Conservation (phyloP, 2,113 vertebrate genomes). For the Gasterosteus nipponicus region DNA sequence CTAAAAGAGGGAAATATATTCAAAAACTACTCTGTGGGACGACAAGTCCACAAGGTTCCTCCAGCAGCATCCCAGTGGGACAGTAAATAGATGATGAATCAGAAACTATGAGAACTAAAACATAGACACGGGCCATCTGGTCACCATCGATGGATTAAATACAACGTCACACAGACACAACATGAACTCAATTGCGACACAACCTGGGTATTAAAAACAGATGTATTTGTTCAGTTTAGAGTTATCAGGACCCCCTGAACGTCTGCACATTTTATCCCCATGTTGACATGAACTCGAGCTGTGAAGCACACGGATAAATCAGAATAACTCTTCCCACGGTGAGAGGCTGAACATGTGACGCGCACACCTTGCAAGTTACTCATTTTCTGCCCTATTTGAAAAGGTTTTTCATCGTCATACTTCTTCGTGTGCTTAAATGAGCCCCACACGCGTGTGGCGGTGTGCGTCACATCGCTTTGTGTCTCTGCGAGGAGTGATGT, state of each 20-base stretch:
- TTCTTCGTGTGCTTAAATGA: slow-evolving; percentile 18
- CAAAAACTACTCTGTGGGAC: neutral
- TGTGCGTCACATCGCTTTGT: slow-evolving; percentile 17
- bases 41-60: slow-evolving; percentile 10
- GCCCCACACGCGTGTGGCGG: neutral
- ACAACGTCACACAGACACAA: slow-evolving; percentile 3
- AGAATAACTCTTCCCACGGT: slow-evolving; percentile 4
- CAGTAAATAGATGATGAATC: slow-evolving; percentile 16
- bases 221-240: too few species aligned
- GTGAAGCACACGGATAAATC: neutral
- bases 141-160: neutral
- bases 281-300: neutral
- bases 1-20: slow-evolving; percentile 4
- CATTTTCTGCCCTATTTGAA: neutral
- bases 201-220: neutral
- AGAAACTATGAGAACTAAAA: neutral
- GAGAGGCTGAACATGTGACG: neutral
- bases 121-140: slow-evolving; percentile 14
- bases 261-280: slow-evolving; percentile 9
- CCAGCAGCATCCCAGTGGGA: slow-evolving; percentile 14
- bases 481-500: slow-evolving; percentile 12
- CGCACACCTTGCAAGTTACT: neutral
- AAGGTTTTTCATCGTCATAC: too few species aligned
- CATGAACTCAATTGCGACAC: slow-evolving; percentile 17
- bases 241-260: too few species aligned